These are phyloP conservation scores for Aphis gossypii DNA, from an alignment of 1,140 invertebrate species.

Conservation along the genomic window DNA sequence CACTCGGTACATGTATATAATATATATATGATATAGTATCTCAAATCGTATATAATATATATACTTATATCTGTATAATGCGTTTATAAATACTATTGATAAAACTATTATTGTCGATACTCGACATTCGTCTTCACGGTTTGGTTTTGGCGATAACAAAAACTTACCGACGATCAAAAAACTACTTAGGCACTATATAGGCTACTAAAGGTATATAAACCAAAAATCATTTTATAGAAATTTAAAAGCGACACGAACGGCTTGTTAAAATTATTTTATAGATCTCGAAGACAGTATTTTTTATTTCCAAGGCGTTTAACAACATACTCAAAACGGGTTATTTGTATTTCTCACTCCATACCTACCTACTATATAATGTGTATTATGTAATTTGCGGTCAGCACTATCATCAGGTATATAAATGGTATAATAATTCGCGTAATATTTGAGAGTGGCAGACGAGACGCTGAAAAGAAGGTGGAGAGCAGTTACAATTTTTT, in stretches of 20 bases:
- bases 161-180: not conserved
- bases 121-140: not conserved
- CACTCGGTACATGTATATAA: too few relatives aligned
- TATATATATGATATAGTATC: too few relatives aligned
- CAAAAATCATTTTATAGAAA: not conserved
- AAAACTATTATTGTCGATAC: not conserved
- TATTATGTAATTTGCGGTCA: not conserved
- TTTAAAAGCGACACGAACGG: not conserved
- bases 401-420: not conserved
- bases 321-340: not conserved
- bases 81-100: not conserved
- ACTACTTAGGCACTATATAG: too few relatives aligned
- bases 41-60: too few relatives aligned
- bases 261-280: not conserved
- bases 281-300: not conserved
- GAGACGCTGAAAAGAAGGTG: not conserved
- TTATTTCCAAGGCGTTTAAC: not conserved
- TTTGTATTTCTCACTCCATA: not conserved
- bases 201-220: not conserved
- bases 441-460: not conserved
- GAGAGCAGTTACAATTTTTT: not conserved
- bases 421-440: not conserved
- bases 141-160: not conserved
- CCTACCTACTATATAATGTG: not conserved
- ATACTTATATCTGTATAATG: too few relatives aligned